phyloP scores from a whole-genome alignment of 2,888 invertebrate species.

The Sipunculus nudus region DNA sequence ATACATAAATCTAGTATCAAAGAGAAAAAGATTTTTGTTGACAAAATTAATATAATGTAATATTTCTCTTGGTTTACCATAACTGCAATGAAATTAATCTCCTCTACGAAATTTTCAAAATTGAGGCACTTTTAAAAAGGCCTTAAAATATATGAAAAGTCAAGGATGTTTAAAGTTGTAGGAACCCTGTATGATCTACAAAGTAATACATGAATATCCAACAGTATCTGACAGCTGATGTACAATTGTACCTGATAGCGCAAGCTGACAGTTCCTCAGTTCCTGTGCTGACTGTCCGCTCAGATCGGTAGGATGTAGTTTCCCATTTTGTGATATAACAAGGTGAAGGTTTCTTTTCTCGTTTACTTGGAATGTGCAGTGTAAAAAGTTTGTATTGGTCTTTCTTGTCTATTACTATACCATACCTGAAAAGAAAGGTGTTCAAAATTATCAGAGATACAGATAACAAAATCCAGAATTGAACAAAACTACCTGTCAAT shows the following conservation, averaged over 20 bases:
- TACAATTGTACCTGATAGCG: conserved; percentile 54
- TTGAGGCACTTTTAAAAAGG: no score
- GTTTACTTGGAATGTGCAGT: conserved; percentile 80
- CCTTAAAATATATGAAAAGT: no score
- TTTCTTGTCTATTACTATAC: conserved; percentile 76
- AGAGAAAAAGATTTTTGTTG: no score
- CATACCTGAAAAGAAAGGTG: conserved; percentile 67
- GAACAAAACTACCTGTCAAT: no score
- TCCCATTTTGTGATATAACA: conserved; percentile 86
- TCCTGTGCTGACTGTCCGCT: conserved; percentile 71
- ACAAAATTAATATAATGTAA: no score
- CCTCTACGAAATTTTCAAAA: no score
- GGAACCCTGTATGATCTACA: not conserved
- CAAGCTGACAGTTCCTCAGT: conserved; percentile 60
- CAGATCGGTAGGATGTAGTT: conserved; percentile 71
- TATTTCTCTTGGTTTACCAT: no score
- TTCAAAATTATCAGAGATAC: no score
- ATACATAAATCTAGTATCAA: no score
- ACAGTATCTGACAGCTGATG: not conserved
- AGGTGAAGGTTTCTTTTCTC: conserved; percentile 68
- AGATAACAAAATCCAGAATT: no score
- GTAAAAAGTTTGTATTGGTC: conserved; percentile 73
- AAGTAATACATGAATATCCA: not conserved
- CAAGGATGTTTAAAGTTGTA: not conserved
- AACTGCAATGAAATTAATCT: no score